Evolutionary conservation across 2,797 vertebrate species (phyloP), one percentile per base, ranked within the genome.

Genomic region (Passerculus sandwichensis): DNA sequence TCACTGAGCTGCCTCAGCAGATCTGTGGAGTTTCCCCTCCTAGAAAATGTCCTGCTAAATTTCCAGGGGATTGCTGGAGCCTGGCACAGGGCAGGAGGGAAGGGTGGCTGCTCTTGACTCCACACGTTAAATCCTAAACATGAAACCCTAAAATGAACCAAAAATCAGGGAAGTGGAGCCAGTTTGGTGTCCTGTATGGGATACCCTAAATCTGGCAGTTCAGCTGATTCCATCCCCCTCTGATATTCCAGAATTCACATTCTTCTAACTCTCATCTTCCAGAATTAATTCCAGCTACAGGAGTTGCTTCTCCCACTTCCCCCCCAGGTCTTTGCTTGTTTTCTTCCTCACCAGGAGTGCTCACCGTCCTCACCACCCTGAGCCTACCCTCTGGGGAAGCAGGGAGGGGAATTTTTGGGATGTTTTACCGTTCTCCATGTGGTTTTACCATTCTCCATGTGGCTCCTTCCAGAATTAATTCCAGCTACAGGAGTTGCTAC

Each of bases 101-200:
- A 57, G 8, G 47, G 38, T 8, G 42, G 20, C 34, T 26, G 9
- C 7, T 77, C 34, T 22, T 1, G 2, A 3, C 13, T 30, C 10
- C 48, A 23, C 10, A 4, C 0, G 4, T 53, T 10, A 23, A 66
- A 61, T 19, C 7, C 18, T 19, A 10, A 54, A 16, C 19, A 21
- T 0, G 1, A 66, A 88, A 71, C 44, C 10, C 0, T 14, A 54
- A 62, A 0, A 2, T 0, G 1, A 54, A 50, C 13, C 36, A 71
- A n/a, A 15, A 25, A 23, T 22, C 18, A 13, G 38, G 27, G 62
- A 38, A 71, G 5, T 1, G 2, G 13, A 34, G 34, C 29, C 60
- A n/a, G 19, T 44, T 71, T 69, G 15, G 17, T 48, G 16, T 38
- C 30, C 54, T 72, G 0, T 8, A 5, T 0, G 2, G 42, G 8